Evolutionary conservation across 2,797 vertebrate genomes (phyloP).

Genomic region (Amblyraja radiata): DNA sequence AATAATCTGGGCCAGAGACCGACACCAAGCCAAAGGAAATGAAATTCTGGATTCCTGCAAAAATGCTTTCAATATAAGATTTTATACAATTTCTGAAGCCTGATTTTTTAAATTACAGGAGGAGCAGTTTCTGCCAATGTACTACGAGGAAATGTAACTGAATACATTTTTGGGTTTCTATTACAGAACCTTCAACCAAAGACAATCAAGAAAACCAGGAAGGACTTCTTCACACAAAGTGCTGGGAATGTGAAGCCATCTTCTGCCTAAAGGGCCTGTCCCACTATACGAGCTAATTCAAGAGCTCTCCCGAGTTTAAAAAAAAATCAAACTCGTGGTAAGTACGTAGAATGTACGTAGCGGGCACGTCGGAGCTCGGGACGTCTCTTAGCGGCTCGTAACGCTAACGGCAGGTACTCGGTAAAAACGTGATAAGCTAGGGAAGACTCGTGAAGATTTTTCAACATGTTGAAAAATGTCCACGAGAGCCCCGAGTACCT

Average conservation of each 20-base stretch:
- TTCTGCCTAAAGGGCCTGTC: not conserved
- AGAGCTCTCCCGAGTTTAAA: too few relatives aligned
- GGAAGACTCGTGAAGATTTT: too few relatives aligned
- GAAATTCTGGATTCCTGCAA: not conserved
- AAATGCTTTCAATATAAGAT: not conserved
- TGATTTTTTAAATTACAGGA: not conserved
- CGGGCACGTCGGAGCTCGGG: too few relatives aligned
- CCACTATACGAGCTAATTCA: too few relatives aligned
- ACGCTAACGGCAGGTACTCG: too few relatives aligned
- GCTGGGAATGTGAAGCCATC: not conserved
- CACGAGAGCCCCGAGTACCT: too few relatives aligned
- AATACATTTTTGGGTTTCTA: not conserved
- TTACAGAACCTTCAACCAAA: not conserved
- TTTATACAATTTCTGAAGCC: not conserved
- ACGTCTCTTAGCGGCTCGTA: too few relatives aligned
- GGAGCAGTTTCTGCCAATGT: not conserved
- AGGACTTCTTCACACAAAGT: not conserved
- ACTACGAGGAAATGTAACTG: not conserved
- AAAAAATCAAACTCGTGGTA: too few relatives aligned
- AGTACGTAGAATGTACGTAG: too few relatives aligned
- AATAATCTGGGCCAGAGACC: not conserved
- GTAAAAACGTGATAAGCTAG: too few relatives aligned
- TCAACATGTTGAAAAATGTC: too few relatives aligned
- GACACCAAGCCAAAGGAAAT: constrained; percentile 8
- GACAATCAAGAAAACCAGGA: not conserved